These are phyloP conservation scores for Tichodroma muraria DNA, from an alignment of 2,113 vertebrate genomes.

Conservation along the genomic window DNA sequence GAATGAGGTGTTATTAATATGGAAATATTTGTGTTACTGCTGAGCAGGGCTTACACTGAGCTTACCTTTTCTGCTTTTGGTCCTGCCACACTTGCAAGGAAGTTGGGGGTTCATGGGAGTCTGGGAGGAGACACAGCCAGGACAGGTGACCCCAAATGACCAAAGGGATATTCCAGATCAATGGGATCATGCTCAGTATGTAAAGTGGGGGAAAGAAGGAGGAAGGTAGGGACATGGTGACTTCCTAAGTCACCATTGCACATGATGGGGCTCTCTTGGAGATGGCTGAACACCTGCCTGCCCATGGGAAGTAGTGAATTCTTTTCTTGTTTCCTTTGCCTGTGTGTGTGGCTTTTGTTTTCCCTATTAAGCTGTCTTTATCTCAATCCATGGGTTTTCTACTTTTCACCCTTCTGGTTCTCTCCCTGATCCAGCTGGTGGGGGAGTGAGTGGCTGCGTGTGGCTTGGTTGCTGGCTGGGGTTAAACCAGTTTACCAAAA, in stretches of 20 bases:
- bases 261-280: not conserved
- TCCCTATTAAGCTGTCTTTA: not conserved
- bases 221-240: not conserved
- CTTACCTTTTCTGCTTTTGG: not conserved
- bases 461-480: not conserved
- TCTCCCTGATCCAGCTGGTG: not conserved
- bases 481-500: not conserved
- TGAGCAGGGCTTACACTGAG: not conserved
- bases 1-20: fast-evolving
- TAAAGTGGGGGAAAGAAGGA: not conserved
- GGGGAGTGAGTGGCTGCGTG: not conserved
- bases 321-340: not conserved
- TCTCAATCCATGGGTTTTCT: not conserved
- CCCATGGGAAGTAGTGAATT: not conserved
- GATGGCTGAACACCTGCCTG: not conserved
- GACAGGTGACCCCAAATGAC: not conserved
- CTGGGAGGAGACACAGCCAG: not conserved
- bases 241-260: not conserved
- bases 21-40: not conserved
- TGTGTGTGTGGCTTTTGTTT: not conserved
- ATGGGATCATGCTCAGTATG: no score
- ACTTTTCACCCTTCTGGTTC: not conserved
- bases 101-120: fast-evolving
- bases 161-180: not conserved
- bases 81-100: fast-evolving